These are phyloP conservation scores for Lampris megalopsis DNA, from an alignment of 2,113 vertebrate genomes.

Conservation along the genomic window DNA sequence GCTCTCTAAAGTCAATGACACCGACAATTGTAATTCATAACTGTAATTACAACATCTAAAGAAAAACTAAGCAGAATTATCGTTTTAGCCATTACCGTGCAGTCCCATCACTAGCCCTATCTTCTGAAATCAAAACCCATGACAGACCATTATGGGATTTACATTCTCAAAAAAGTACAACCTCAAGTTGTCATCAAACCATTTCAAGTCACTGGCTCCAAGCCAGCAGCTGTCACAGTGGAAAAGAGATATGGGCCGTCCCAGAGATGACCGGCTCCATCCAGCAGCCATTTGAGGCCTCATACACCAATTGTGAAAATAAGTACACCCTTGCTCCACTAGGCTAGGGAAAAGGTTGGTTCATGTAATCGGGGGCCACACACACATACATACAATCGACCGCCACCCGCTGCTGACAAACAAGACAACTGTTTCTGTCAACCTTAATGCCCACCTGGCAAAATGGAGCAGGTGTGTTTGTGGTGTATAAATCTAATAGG, in stretches of 20 bases:
- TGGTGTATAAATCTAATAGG: conserved; percentile 17
- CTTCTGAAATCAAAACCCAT: not conserved
- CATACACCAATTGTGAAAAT: conserved; percentile 74
- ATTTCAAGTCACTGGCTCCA: conserved; percentile 26
- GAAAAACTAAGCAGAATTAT: no score
- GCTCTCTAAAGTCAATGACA: no score
- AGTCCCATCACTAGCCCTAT: not conserved
- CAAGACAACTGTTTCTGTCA: conserved; percentile 68
- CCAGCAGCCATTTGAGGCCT: conserved; percentile 55
- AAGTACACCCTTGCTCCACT: conserved; percentile 53
- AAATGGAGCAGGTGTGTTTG: conserved; percentile 64
- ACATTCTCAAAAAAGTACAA: conserved; percentile 22
- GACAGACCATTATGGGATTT: conserved; percentile 28
- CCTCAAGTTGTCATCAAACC: conserved; percentile 51
- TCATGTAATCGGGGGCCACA: conserved; percentile 37
- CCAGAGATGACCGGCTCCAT: conserved; percentile 46
- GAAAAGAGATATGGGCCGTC: conserved; percentile 45
- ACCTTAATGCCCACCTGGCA: conserved; percentile 32
- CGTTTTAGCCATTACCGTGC: not conserved
- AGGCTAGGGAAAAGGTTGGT: conserved; percentile 48
- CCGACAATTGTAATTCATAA: not conserved
- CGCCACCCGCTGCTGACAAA: conserved; percentile 55
- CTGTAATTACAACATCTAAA: no score
- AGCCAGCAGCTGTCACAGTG: conserved; percentile 59
- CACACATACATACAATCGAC: conserved; percentile 48